phyloP scores from a whole-genome alignment of 2,113 vertebrate species.

The Anas platyrhynchos region DNA sequence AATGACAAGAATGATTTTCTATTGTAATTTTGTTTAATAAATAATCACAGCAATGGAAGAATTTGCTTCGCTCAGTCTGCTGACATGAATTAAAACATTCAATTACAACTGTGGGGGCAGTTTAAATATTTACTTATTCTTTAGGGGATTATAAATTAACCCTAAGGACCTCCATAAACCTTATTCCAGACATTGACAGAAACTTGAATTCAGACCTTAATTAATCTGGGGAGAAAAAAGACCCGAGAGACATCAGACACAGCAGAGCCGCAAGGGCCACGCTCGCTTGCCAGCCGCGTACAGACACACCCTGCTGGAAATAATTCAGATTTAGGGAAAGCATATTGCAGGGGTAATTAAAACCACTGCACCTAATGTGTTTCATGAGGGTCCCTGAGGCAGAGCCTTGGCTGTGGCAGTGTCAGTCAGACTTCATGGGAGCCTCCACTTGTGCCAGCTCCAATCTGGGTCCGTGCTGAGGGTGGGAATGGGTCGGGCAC shows the following conservation, averaged over 20 bases:
- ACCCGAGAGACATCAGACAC: fast-evolving
- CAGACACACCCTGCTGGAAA: background rate
- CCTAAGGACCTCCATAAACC: constrained; percentile 35
- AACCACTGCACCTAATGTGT: background rate
- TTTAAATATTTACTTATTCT: constrained; percentile 64
- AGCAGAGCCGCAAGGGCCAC: background rate
- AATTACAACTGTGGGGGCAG: constrained; percentile 17
- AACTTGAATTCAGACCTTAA: background rate
- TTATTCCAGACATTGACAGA: constrained; percentile 5
- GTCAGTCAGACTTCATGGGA: background rate
- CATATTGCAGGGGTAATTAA: background rate
- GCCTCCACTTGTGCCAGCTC: background rate
- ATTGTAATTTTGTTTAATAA: constrained; percentile 1
- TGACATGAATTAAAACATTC: constrained; percentile 35
- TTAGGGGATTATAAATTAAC: constrained; percentile 51
- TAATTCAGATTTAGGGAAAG: background rate
- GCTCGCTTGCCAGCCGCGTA: background rate
- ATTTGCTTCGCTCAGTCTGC: background rate
- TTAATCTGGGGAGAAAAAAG: background rate
- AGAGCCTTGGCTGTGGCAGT: background rate
- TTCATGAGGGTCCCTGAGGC: background rate
- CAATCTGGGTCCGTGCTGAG: background rate
- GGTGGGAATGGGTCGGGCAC: background rate
- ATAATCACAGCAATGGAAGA: background rate
- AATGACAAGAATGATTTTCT: background rate